Evolutionary conservation across 2,113 vertebrate genomes (phyloP), one percentile per base, ranked within the genome.

Genomic region (Coryphaenoides rupestris): DNA sequence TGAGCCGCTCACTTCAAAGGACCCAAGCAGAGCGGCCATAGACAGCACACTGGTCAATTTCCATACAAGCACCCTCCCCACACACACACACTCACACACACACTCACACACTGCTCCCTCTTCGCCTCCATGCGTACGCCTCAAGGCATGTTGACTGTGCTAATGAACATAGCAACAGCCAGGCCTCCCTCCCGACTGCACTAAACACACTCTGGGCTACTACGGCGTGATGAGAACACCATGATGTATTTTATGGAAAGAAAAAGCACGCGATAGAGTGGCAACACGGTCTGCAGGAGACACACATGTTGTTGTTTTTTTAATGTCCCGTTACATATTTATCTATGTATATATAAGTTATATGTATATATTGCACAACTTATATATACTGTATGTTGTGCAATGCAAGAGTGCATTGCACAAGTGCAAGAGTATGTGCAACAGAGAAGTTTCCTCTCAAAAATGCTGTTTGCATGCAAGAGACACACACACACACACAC

Each of bases 1-100:
- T 71, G 81, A 88, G 88, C 88, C 89, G 86, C 88, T 83, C 85
- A 90, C 91, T 89, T 92, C 90, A 92, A 92, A 92, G 88, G 80
- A 77, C 75, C 75, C 63, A 77, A 75, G 74, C 83, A 88, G 89
- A 88, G 86, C 78, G 90, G 89, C 88, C 82, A 89, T 90, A n/a
- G 90, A 89, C 78, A 89, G 81, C 88, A 85, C 76, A 87, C 88
- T 89, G 89, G 89, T 91, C 91, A 89, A 92, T 91, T 92, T 92
- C 89, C 90, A 92, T 92, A 91, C 84, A 86, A 89, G 82, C 66
- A 67, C 70, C 55, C 68, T 65, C 65, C 66, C 26, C 22, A 21
- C 49, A 23, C 17, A 22, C n/a, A 10, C 3, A 22, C 5, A 56
- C 19, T 21, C 46, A 1, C 12, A 24, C 19, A 17, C 55, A 40